A percentile compares a stretch with the other conserved stretches of the same genome.
These are phyloP conservation scores for Lateolabrax maculatus DNA, from an alignment of 2,797 vertebrate genomes.

Conservation along the genomic window DNA sequence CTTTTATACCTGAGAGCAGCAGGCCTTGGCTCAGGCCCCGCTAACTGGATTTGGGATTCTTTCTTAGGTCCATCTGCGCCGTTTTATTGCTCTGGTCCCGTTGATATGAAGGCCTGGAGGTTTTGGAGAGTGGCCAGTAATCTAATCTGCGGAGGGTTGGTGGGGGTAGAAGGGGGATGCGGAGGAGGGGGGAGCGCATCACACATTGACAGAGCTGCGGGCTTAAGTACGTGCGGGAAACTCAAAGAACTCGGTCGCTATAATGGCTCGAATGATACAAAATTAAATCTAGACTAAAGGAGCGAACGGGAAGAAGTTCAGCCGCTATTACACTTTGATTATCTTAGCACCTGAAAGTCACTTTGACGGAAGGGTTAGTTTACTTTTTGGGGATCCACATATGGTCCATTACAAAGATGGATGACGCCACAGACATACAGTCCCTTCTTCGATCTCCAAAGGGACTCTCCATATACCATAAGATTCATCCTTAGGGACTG, in stretches of 20 bases:
- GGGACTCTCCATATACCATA: neutral
- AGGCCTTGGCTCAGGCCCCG: constrained; percentile 41
- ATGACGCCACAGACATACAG: neutral
- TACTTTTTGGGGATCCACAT: neutral
- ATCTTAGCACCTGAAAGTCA: neutral
- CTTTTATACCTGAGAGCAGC: constrained; percentile 49
- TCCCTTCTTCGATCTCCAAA: neutral
- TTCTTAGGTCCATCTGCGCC: constrained; percentile 55
- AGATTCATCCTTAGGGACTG: neutral
- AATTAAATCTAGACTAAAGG: neutral
- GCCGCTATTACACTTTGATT: neutral
- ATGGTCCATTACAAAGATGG: neutral
- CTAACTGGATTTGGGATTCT: constrained; percentile 73
- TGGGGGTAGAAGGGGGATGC: too few relatives aligned
- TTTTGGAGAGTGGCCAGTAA: constrained; percentile 69
- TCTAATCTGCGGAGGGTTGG: constrained; percentile 58
- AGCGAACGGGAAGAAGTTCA: neutral
- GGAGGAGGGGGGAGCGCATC: neutral
- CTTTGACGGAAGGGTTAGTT: neutral
- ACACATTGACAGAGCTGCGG: constrained; percentile 6
- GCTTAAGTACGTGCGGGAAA: constrained; percentile 23
- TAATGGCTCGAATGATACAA: constrained; percentile 18
- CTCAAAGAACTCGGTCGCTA: neutral
- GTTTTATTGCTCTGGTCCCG: constrained; percentile 68
- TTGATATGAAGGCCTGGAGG: constrained; percentile 71